Evolutionary conservation across 2,113 vertebrate genomes (phyloP).

Genomic region (Mobula hypostoma): DNA sequence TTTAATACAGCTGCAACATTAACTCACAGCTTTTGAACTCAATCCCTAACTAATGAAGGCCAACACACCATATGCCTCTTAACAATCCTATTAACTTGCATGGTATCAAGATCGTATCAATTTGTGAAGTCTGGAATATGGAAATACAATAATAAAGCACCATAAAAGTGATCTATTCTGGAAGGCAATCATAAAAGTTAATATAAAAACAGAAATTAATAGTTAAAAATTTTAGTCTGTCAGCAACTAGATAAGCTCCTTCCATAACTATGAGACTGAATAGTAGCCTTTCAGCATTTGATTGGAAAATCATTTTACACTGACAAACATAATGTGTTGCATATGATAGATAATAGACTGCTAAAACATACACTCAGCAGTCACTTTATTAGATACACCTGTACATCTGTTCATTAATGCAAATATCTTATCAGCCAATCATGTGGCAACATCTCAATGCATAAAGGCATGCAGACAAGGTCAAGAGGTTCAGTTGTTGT

Average conservation of each 20-base stretch:
- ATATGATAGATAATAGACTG: background rate
- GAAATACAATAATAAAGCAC: background rate
- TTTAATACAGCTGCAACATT: no score
- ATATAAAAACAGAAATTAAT: background rate
- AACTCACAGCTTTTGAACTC: no score
- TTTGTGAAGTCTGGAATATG: background rate
- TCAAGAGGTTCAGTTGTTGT: no score
- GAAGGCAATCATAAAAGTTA: background rate
- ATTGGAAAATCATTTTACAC: background rate
- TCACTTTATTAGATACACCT: no score
- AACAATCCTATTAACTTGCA: no score
- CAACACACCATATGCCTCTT: no score
- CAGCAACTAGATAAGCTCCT: background rate
- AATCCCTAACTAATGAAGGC: no score
- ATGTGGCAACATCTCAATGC: no score
- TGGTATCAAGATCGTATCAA: no score
- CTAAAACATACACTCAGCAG: background rate
- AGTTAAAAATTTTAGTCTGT: background rate
- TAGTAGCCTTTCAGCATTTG: background rate
- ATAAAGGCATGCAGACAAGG: no score
- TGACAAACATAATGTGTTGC: background rate
- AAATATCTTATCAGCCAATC: no score
- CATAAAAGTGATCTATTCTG: background rate
- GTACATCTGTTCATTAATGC: no score
- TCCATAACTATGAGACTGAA: background rate